Percentiles rank a stretch among this genome's conserved stretches.
Evolutionary conservation across 2,888 invertebrate species (phyloP).

Genomic region (Chymomyza fuscimana): DNA sequence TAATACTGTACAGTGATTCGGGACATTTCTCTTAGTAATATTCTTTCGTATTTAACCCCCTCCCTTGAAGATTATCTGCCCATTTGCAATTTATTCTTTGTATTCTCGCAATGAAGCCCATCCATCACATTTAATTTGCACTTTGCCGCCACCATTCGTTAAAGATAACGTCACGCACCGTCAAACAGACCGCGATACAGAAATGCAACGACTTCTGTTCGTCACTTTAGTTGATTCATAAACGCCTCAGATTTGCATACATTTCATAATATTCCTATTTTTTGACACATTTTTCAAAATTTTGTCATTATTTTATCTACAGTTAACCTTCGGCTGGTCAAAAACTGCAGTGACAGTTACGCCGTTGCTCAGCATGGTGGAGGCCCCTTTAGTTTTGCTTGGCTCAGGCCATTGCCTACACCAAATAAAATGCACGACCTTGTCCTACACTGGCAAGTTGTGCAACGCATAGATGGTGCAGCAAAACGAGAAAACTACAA

Average conservation of each 20-base stretch:
- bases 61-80: background rate
- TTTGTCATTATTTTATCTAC: slow-evolving; percentile 49
- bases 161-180: slow-evolving; percentile 48
- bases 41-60: background rate
- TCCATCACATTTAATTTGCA: slow-evolving; percentile 63
- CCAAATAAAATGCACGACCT: slow-evolving; percentile 68
- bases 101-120: slow-evolving; percentile 49
- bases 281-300: slow-evolving; percentile 48
- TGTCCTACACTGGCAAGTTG: slow-evolving; percentile 71
- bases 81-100: background rate
- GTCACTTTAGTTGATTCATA: slow-evolving; percentile 38
- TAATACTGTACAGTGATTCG: too few species aligned
- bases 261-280: slow-evolving; percentile 64
- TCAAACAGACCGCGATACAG: slow-evolving; percentile 30
- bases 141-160: slow-evolving; percentile 53
- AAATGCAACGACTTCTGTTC: background rate
- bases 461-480: slow-evolving; percentile 22
- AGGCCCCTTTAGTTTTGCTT: slow-evolving; percentile 6
- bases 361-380: slow-evolving; percentile 35
- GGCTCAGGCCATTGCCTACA: slow-evolving; percentile 43
- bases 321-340: slow-evolving; percentile 60
- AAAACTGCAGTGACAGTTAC: slow-evolving; percentile 6
- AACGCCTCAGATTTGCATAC: slow-evolving; percentile 62
- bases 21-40: background rate
- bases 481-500: slow-evolving; percentile 24